These are phyloP conservation scores for Schizaphis graminum DNA, from an alignment of 2,888 invertebrate genomes.

Conservation along the genomic window DNA sequence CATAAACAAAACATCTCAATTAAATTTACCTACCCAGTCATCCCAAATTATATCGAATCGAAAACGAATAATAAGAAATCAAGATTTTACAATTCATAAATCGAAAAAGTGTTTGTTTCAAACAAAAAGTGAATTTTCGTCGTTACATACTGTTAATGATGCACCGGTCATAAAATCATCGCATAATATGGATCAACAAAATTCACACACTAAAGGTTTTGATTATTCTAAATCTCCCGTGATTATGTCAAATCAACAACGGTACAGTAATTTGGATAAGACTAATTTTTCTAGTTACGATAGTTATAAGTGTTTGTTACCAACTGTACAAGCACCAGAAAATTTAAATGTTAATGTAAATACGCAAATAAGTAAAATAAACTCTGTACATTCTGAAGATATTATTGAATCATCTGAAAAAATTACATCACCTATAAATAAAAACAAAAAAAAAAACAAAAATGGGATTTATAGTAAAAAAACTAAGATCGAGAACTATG, in stretches of 20 bases:
- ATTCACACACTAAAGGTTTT: neutral
- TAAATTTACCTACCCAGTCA: neutral
- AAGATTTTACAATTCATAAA: neutral
- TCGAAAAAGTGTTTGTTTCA: neutral
- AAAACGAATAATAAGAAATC: neutral
- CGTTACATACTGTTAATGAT: neutral
- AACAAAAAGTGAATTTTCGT: neutral
- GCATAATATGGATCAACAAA: neutral
- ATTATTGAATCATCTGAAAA: slow-evolving; percentile 41
- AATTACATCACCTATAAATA: neutral
- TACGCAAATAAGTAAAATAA: neutral
- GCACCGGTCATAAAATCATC: neutral
- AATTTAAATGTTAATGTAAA: neutral
- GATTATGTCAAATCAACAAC: slow-evolving; percentile 31
- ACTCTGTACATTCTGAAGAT: neutral
- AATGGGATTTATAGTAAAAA: neutral
- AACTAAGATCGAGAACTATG: neutral
- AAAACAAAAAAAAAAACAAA: neutral
- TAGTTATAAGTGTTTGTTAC: neutral
- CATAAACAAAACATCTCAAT: neutral
- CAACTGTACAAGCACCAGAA: neutral
- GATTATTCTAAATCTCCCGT: neutral
- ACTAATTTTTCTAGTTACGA: neutral
- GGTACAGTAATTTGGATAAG: neutral
- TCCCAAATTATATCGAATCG: neutral